Conservation (phyloP, 2,888 invertebrate genomes). For the Epirrhoe tristata region DNA sequence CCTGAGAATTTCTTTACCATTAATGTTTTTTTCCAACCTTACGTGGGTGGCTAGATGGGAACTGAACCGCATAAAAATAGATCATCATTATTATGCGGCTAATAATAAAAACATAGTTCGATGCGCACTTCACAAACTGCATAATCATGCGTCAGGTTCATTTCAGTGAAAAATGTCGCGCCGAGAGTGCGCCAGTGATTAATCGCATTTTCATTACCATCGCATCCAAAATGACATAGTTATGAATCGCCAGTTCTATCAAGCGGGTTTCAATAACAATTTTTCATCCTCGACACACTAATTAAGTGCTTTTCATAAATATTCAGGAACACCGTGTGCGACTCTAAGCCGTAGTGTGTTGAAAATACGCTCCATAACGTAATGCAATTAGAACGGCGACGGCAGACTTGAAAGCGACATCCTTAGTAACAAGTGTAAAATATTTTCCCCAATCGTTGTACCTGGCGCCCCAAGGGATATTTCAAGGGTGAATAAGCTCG, state of each 20-base stretch:
- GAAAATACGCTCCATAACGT: constrained; percentile 53
- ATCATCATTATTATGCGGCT: constrained; percentile 17
- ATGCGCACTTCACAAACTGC: constrained; percentile 56
- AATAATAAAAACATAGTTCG: constrained; percentile 26
- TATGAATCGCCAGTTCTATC: constrained; percentile 83
- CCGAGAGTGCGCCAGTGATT: constrained; percentile 67
- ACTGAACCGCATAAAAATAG: constrained; percentile 3
- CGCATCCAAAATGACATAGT: constrained; percentile 83
- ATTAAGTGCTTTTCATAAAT: constrained; percentile 84
- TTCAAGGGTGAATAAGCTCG: constrained; percentile 86
- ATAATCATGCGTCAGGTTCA: constrained; percentile 65
- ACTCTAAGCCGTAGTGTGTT: constrained; percentile 57
- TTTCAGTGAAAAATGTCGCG: constrained; percentile 62
- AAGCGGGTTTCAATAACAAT: constrained; percentile 84
- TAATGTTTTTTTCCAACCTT: constrained; percentile 8
- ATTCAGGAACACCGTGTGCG: constrained; percentile 54
- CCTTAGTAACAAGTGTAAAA: constrained; percentile 85
- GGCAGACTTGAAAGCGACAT: constrained; percentile 78
- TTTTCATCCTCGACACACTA: constrained; percentile 85
- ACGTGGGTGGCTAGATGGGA: too few relatives aligned
- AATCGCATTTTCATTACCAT: constrained; percentile 79
- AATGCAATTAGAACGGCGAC: constrained; percentile 57
- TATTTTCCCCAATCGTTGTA: constrained; percentile 85
- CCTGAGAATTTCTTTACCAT: not conserved
- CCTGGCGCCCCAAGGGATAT: constrained; percentile 85